Evolutionary conservation across 2,888 invertebrate species (phyloP).

Genomic region (Arrhopalites spinosus): DNA sequence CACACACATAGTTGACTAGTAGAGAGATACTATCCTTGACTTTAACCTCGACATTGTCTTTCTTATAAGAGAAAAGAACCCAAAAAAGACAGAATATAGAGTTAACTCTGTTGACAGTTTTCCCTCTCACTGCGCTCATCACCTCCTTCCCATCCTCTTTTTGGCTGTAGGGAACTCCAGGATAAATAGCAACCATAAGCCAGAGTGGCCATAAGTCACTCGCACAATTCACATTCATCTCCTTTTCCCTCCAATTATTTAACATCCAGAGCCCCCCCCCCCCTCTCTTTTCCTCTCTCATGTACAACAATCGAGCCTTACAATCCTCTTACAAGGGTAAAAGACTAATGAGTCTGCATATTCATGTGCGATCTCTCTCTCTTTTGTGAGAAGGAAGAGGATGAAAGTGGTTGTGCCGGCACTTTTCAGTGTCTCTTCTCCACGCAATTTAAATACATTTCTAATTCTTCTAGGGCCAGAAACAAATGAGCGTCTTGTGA

Average conservation of each 20-base stretch:
- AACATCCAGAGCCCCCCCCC: background rate
- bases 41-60: too few relatives aligned
- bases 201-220: constrained; percentile 6
- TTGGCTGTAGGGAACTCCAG: background rate
- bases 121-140: background rate
- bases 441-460: background rate
- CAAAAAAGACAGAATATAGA: background rate
- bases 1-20: background rate
- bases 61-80: too few relatives aligned
- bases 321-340: too few relatives aligned
- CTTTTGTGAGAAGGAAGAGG: too few relatives aligned
- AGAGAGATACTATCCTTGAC: background rate
- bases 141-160: background rate
- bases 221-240: constrained; percentile 19
- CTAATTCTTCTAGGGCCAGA: background rate
- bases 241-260: constrained; percentile 6
- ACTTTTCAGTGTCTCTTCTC: too few relatives aligned
- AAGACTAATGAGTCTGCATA: constrained; percentile 10
- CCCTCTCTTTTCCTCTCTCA: background rate
- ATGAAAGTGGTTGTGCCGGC: too few relatives aligned
- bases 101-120: constrained; percentile 10
- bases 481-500: background rate
- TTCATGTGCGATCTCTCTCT: too few relatives aligned
- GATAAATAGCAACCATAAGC: background rate
- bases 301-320: too few relatives aligned